Conservation (phyloP, 2,797 vertebrate genomes). For the Synanceia verrucosa region DNA sequence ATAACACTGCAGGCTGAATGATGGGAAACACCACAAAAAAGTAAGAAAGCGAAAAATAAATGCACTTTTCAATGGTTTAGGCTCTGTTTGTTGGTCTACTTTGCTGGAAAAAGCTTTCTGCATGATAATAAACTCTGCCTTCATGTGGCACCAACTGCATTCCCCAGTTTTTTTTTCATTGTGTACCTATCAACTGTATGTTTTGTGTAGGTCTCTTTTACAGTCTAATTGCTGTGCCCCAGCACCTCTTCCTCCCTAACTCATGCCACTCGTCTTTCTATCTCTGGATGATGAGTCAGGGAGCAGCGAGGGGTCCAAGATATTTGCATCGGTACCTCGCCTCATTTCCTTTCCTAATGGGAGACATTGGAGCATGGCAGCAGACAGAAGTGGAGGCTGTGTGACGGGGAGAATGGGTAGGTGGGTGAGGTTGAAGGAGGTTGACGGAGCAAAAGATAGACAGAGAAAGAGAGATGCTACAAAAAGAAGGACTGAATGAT, state of each 20-base stretch:
- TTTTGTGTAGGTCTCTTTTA: conserved; percentile 25
- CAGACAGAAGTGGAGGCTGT: conserved; percentile 36
- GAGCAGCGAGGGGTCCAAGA: conserved; percentile 60
- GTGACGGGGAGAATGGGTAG: conserved; percentile 4
- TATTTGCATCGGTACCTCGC: conserved; percentile 60
- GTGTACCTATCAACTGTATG: conserved; percentile 12
- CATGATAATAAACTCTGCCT: conserved; percentile 32
- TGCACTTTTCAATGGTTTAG: conserved; percentile 19
- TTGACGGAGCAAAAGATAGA: conserved; percentile 35
- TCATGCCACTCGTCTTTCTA: conserved; percentile 33
- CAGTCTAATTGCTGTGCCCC: conserved; percentile 27
- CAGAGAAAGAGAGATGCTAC: conserved; percentile 24
- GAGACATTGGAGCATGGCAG: conserved; percentile 47
- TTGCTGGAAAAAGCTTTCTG: conserved; percentile 30
- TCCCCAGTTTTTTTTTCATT: not conserved
- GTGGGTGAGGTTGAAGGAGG: conserved; percentile 21
- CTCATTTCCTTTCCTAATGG: conserved; percentile 76
- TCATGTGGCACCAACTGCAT: not conserved
- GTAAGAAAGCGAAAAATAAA: conserved; percentile 25
- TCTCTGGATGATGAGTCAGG: conserved; percentile 63
- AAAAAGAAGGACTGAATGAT: conserved; percentile 38
- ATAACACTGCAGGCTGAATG: conserved; percentile 44
- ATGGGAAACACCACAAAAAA: conserved; percentile 31
- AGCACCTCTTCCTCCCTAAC: conserved; percentile 8
- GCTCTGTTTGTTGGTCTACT: conserved; percentile 25